Evolutionary conservation across 2,888 invertebrate genomes (phyloP).

Genomic region (Kuschelorhynchus macadamiae): DNA sequence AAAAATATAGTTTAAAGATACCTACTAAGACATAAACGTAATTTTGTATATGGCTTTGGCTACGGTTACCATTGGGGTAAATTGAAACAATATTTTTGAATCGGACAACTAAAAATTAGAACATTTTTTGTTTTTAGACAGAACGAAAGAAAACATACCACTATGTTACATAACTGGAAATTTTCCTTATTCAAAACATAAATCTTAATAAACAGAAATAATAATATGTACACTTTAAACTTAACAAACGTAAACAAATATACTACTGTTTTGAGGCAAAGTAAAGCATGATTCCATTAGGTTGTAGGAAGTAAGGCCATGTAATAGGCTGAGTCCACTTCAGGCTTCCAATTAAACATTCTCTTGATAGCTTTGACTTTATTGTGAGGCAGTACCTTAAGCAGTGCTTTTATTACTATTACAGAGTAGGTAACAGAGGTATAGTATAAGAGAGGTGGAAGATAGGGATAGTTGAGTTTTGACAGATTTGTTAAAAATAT

Average conservation of each 20-base stretch:
- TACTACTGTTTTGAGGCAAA: constrained; percentile 3
- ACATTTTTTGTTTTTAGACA: constrained; percentile 2
- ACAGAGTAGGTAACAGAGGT: no score
- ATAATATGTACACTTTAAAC: neutral
- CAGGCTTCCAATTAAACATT: constrained; percentile 37
- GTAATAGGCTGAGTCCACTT: constrained; percentile 24
- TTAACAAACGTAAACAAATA: neutral
- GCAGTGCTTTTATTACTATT: no score
- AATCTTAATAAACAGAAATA: constrained; percentile 14
- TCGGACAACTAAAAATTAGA: constrained; percentile 1
- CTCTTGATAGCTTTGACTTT: constrained; percentile 7
- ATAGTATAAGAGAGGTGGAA: no score
- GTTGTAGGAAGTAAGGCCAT: constrained; percentile 20
- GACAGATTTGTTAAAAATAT: no score
- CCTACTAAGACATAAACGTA: neutral
- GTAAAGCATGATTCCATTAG: no score
- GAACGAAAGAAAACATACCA: constrained; percentile 8
- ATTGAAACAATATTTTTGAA: neutral
- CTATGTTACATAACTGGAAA: constrained; percentile 4
- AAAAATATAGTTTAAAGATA: neutral
- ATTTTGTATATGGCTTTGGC: neutral
- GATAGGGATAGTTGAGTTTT: no score
- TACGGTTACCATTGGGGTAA: neutral
- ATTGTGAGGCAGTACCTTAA: constrained; percentile 24
- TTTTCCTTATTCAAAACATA: constrained; percentile 10